Percentiles rank a stretch among this genome's conserved stretches.
These are phyloP conservation scores for Tympanuchus pallidicinctus DNA, from an alignment of 2,113 vertebrate species.

Conservation along the genomic window DNA sequence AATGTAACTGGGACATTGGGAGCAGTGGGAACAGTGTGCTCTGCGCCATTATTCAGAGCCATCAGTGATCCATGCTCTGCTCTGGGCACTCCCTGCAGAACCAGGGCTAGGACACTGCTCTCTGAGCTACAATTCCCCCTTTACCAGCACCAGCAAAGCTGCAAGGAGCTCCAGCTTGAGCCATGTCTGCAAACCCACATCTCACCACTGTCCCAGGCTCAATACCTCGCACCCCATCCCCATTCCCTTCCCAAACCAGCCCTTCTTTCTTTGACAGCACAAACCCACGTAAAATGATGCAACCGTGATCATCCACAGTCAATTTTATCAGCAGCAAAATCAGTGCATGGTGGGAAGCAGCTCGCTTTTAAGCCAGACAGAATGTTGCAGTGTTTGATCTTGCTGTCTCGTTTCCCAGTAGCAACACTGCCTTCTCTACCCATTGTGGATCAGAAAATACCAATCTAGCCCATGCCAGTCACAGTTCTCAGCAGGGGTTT, in stretches of 20 bases:
- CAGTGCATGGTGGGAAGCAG: neutral
- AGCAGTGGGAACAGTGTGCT: neutral
- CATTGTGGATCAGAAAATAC: neutral
- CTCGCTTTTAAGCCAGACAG: neutral
- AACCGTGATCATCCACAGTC: neutral
- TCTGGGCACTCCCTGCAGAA: neutral
- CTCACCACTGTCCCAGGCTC: neutral
- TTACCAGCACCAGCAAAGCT: neutral
- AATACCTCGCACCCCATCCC: no score
- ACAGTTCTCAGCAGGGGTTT: neutral
- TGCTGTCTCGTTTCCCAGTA: accelerated
- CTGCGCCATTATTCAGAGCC: neutral
- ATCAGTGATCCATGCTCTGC: neutral
- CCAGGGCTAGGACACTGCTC: neutral
- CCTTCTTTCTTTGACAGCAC: neutral
- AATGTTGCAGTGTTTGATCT: neutral
- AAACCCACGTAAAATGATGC: accelerated
- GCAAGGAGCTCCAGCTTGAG: neutral
- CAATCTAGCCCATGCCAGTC: neutral
- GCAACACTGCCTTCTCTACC: neutral
- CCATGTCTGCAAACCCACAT: neutral
- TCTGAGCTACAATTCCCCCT: neutral
- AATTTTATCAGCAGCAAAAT: neutral
- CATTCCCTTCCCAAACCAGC: no score
- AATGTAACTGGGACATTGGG: no score